Conservation (phyloP, 2,797 vertebrate species). For the Rhinichthys osculus region DNA sequence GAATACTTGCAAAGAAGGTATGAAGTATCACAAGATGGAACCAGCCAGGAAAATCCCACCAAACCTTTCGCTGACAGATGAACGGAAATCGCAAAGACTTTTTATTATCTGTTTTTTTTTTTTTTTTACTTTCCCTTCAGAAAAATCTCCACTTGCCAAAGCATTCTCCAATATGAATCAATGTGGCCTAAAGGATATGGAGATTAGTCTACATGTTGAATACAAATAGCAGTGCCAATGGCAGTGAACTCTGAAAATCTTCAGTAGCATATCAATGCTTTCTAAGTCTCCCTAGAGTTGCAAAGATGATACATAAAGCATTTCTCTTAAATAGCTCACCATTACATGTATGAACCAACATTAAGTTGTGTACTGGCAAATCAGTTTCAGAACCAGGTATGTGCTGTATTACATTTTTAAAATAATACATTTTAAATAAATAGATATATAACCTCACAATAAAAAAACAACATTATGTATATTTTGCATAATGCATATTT, state of each 20-base stretch:
- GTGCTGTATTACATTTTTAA: not conserved
- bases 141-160: slow-evolving; percentile 40
- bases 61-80: slow-evolving; percentile 42
- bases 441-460: too few relatives aligned
- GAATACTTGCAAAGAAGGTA: slow-evolving; percentile 67
- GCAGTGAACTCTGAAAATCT: not conserved
- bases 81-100: slow-evolving; percentile 31
- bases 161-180: slow-evolving; percentile 30
- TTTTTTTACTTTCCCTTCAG: not conserved
- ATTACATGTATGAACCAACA: not conserved
- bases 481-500: not conserved
- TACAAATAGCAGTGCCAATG: slow-evolving; percentile 35
- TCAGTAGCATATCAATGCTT: slow-evolving; percentile 33
- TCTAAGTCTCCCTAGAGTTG: slow-evolving; percentile 21
- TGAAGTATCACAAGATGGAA: slow-evolving; percentile 55
- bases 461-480: too few relatives aligned
- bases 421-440: too few relatives aligned
- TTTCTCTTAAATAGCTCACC: slow-evolving; percentile 14
- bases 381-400: not conserved
- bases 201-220: slow-evolving; percentile 46
- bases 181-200: slow-evolving; percentile 35
- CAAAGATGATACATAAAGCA: slow-evolving; percentile 6
- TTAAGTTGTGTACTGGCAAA: not conserved
- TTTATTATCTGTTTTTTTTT: slow-evolving; percentile 37
- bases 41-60: slow-evolving; percentile 36